Evolutionary conservation across 2,113 vertebrate species (phyloP), one percentile per base, ranked within the genome.

Genomic region (Falcunculus frontatus): DNA sequence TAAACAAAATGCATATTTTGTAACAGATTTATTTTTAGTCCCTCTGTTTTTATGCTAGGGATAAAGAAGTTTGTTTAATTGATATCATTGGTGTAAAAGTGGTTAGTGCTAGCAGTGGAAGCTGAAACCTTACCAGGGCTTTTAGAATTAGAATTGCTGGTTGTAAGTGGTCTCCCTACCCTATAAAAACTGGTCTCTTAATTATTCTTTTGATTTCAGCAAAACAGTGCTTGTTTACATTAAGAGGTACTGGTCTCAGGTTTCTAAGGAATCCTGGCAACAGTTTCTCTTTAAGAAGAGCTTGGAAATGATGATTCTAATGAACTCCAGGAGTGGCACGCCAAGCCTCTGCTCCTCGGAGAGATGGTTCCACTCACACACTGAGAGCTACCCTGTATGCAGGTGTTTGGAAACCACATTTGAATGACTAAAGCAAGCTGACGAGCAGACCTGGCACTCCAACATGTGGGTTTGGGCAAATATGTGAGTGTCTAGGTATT

Each of bases 11-110:
- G 60, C 80, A 16, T 90, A 78, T 92, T 96, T 94, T 96, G 75
- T 93, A 89, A 73, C 79, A 85, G 75, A 56, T 92, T 92, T 96
- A 88, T 96, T 96, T 95, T 94, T 95, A 96, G 85, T 63, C n/a
- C 32, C 52, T 42, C 5, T 59, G 32, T 64, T 88, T 95, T 81
- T 75, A 56, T 3, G 4, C 79, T 72, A 53, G 41, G 44, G 47
- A 93, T 64, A 65, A 90, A 85, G 57, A 96, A 52, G 68, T 88
- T 87, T 83, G 27, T 76, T 89, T 89, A 81, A 90, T 92, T 92
- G 81, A 56, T 68, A 39, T 30, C 21, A 55, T 42, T 87, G 65
- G 44, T 83, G 52, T 76, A 67, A 49, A 52, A 84, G 81, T 47
- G 56, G 44, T 89, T 89, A 72, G 41, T 67, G 44, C 64, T 75